phyloP scores from a whole-genome alignment of 1,140 invertebrate genomes.

The Zaprionus africanus region DNA sequence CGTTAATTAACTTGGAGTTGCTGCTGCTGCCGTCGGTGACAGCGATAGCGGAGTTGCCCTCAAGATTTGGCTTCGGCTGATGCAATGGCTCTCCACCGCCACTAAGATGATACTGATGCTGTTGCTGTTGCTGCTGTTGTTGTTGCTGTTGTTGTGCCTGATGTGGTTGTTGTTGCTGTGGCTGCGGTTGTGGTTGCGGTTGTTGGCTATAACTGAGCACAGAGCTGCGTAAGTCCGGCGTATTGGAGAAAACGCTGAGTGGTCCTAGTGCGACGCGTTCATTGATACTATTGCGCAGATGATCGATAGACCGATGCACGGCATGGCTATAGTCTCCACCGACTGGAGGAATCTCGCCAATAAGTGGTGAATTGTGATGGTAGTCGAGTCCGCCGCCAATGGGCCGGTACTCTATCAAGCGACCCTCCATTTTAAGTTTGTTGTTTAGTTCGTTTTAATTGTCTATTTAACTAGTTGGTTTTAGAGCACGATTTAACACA shows the following conservation, averaged over 20 bases:
- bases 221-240: constrained; percentile 73
- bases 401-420: constrained; percentile 87
- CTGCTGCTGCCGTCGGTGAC: constrained; percentile 35
- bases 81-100: constrained; percentile 38
- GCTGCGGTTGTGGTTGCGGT: constrained; percentile 62
- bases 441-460: neutral
- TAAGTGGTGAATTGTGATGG: constrained; percentile 86
- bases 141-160: constrained; percentile 53
- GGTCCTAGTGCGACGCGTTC: constrained; percentile 85
- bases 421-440: constrained; percentile 85
- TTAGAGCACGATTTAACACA: neutral
- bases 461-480: neutral
- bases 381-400: constrained; percentile 87
- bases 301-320: constrained; percentile 89
- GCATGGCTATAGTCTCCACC: constrained; percentile 87
- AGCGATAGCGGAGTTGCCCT: constrained; percentile 31
- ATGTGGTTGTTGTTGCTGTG: constrained; percentile 62
- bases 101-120: constrained; percentile 62
- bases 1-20: constrained; percentile 62
- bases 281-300: constrained; percentile 87
- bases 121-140: constrained; percentile 62
- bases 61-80: constrained; percentile 54
- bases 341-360: constrained; percentile 86
- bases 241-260: constrained; percentile 79
- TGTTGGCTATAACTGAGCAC: constrained; percentile 80